Percentiles rank a stretch among this genome's conserved stretches.
Evolutionary conservation across 2,888 invertebrate species (phyloP).

Genomic region (Macaria notata): DNA sequence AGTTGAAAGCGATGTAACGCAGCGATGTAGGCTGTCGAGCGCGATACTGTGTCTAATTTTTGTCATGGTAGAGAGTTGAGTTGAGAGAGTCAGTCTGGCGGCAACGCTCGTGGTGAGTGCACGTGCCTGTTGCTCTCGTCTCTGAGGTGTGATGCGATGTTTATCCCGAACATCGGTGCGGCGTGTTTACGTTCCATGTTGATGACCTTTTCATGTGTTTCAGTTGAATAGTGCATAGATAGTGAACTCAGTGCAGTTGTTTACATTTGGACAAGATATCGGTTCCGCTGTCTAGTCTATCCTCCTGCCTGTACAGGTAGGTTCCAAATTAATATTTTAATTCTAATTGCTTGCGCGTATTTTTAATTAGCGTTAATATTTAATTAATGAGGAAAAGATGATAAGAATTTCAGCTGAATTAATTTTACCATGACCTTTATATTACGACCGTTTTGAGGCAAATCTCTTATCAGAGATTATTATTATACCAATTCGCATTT

Average conservation of each 20-base stretch:
- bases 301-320: constrained; percentile 17
- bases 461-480: constrained; percentile 5
- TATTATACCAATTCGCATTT: too few relatives aligned
- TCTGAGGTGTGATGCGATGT: constrained; percentile 42
- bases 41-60: constrained; percentile 24
- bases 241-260: constrained; percentile 25
- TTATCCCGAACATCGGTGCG: constrained; percentile 51
- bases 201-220: constrained; percentile 55
- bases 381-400: too few relatives aligned
- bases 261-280: constrained; percentile 2
- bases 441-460: not conserved
- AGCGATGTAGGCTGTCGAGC: constrained; percentile 39
- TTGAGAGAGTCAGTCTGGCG: constrained; percentile 57
- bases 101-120: constrained; percentile 49
- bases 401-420: too few relatives aligned
- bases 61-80: constrained; percentile 34
- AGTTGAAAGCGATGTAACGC: not conserved
- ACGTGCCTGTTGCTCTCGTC: constrained; percentile 42
- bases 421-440: constrained; percentile 2
- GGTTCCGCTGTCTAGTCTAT: not conserved
- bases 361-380: too few relatives aligned
- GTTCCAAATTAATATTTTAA: constrained; percentile 3
- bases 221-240: constrained; percentile 41
- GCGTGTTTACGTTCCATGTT: constrained; percentile 40
- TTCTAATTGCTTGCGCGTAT: too few relatives aligned